Base-by-base conservation (phyloP, 2,888 invertebrate species). In the Nyleta sp. region DNA sequence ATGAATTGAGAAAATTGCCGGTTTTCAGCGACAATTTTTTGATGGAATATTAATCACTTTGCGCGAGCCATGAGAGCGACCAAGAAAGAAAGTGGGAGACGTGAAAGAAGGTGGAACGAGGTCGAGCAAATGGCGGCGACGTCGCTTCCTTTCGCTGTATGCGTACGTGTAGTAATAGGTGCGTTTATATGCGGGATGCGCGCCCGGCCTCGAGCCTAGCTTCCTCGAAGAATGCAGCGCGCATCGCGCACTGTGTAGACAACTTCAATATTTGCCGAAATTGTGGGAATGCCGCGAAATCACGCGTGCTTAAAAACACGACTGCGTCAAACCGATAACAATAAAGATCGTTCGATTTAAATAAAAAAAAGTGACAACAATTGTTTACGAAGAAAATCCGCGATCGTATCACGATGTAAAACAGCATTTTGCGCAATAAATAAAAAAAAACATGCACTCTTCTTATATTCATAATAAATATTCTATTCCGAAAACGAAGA, bases 181-280 rank as follows among this genome's bases (percentile, higher is more conserved):
- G 78, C 78, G 78, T 78, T 78, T 67, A 77, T 77, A 72, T 77
- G 60, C 77, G 52, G 60, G 67, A 77, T 72, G 77, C 48, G 62
- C 72, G 52, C 42, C 60, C 53, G 59, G 60, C 76, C 76, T 73
- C 72, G 57, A 44, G 64, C 42, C 53, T 42, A 50, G 65, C 55
- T 77, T 77, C 80, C 72, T 75, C 71, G 76, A 81, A 81, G 84
- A 85, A 85, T 84, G 82, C 77, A 67, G 44, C 81, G 80, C 78
- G 85, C 85, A 83, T 83, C 83, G 62, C 33, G 53, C 75, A 70
- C 81, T 83, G 70, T 78, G 78, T 82, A 82, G 84, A 83, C 86
- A 86, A 83, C 87, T 86, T 84, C 86, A 88, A 87, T 88, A 87
- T 87, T 87, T 88, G 84, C 86, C 79, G 84, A 85, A 85, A 86